Conservation (phyloP, 2,888 invertebrate genomes). For the Eupithecia exiguata region DNA sequence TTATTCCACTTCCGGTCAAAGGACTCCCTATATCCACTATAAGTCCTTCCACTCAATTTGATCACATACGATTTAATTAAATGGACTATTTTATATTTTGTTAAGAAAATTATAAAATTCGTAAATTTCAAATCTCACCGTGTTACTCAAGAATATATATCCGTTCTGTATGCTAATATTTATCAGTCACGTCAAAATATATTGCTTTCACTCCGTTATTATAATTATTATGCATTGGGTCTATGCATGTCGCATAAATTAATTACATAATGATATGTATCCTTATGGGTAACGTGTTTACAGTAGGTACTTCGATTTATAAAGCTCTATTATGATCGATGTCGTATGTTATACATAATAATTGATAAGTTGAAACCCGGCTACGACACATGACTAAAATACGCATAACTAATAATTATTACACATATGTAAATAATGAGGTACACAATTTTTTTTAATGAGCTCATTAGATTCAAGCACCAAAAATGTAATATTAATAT, state of each 20-base stretch:
- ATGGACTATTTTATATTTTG: not conserved
- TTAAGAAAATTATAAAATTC: not conserved
- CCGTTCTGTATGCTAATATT: conserved; percentile 13
- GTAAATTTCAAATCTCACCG: not conserved
- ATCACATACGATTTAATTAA: not conserved
- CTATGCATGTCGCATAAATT: conserved; percentile 20
- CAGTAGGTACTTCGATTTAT: not conserved
- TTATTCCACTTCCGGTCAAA: too few species aligned
- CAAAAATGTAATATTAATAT: not conserved
- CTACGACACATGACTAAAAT: not conserved
- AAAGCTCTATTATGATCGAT: not conserved
- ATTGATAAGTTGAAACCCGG: not conserved
- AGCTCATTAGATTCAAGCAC: not conserved
- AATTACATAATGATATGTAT: conserved; percentile 20
- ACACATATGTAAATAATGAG: too few species aligned
- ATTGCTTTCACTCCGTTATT: conserved; percentile 23
- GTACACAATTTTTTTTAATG: not conserved
- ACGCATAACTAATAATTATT: not conserved
- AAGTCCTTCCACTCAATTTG: not conserved
- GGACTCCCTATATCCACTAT: too few species aligned
- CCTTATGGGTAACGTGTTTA: not conserved
- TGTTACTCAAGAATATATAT: not conserved
- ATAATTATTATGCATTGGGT: conserved; percentile 24
- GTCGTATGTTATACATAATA: not conserved
- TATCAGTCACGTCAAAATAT: conserved; percentile 13